Conservation (phyloP, 2,113 vertebrate species). For the Carassius gibelio region DNA sequence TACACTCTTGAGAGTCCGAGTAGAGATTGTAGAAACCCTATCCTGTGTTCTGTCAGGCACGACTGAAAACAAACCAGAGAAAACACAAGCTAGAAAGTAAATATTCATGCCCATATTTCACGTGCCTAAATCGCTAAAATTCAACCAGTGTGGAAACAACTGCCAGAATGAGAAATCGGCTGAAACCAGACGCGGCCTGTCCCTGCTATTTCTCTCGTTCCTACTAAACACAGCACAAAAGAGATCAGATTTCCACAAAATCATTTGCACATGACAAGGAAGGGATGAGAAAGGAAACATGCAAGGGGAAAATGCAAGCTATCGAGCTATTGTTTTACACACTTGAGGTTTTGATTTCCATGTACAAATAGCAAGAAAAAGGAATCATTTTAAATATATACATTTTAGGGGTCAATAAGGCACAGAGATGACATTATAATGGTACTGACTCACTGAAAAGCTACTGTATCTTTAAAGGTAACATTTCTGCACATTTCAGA, state of each 20-base stretch:
- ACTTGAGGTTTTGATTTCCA: slow-evolving; percentile 62
- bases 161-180: slow-evolving; percentile 67
- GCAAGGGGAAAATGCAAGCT: slow-evolving; percentile 48
- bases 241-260: slow-evolving; percentile 71
- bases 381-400: too few species aligned
- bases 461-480: too few species aligned
- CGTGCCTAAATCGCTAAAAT: slow-evolving; percentile 57
- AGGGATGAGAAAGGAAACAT: slow-evolving; percentile 54
- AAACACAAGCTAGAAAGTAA: slow-evolving; percentile 53
- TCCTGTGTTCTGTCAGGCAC: slow-evolving; percentile 61
- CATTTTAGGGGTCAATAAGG: too few species aligned
- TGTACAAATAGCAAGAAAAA: slow-evolving; percentile 58
- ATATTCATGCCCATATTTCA: slow-evolving; percentile 61
- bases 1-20: slow-evolving; percentile 28
- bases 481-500: too few species aligned
- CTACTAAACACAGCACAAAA: slow-evolving; percentile 66
- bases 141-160: slow-evolving; percentile 66
- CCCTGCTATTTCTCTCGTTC: slow-evolving; percentile 64
- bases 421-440: too few species aligned
- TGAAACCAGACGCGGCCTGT: slow-evolving; percentile 68
- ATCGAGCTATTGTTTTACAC: slow-evolving; percentile 63
- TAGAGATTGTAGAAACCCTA: slow-evolving; percentile 52
- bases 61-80: slow-evolving; percentile 66
- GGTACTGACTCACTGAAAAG: too few species aligned
- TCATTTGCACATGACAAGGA: slow-evolving; percentile 61